Conservation (phyloP, 2,888 invertebrate genomes). For the Ornithoptera priamus region DNA sequence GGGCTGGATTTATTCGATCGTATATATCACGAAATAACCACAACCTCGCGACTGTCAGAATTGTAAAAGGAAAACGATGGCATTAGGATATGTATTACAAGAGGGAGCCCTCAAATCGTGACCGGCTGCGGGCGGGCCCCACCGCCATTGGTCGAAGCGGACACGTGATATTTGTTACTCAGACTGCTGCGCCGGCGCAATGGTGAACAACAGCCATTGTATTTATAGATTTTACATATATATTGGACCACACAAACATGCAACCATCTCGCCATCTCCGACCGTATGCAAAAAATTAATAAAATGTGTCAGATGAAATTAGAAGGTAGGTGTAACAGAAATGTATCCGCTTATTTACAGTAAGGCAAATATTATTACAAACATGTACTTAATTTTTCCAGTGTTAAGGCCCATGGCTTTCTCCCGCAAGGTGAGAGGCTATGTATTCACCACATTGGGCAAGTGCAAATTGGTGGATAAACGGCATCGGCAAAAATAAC, state of each 20-base stretch:
- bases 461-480: no score
- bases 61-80: constrained; percentile 31
- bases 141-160: constrained; percentile 53
- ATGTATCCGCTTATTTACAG: not conserved
- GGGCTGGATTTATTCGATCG: constrained; percentile 25
- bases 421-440: no score
- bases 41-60: constrained; percentile 28
- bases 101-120: constrained; percentile 61
- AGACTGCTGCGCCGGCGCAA: constrained; percentile 37
- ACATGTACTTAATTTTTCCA: no score
- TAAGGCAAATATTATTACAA: no score
- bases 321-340: not conserved
- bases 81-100: constrained; percentile 35
- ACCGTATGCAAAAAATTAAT: not conserved
- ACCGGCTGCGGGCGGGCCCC: constrained; percentile 52
- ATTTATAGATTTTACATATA: constrained; percentile 20
- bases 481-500: no score
- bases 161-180: constrained; percentile 39
- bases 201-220: constrained; percentile 29
- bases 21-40: constrained; percentile 22
- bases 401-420: no score
- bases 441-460: no score
- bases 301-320: not conserved
- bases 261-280: not conserved
- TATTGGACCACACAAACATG: constrained; percentile 16